These are phyloP conservation scores for Brassicogethes aeneus DNA, from an alignment of 2,888 invertebrate species.

Conservation along the genomic window DNA sequence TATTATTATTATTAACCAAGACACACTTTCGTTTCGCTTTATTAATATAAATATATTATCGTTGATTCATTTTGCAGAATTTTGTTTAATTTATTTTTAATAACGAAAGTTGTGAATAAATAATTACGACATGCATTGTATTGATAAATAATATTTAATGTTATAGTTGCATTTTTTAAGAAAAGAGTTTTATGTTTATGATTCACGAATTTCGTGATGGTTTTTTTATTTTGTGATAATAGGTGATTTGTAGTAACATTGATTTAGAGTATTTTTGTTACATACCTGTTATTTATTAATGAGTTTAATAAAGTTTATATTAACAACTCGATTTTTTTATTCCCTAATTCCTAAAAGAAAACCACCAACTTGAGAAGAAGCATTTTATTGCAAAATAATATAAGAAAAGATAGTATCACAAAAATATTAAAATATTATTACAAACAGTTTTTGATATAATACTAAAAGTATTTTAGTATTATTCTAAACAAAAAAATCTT, in stretches of 20 bases:
- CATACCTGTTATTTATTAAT: conserved; percentile 34
- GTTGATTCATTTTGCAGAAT: conserved; percentile 4
- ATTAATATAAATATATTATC: conserved; percentile 7
- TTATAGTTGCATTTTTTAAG: conserved; percentile 10
- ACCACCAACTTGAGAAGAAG: too few species aligned
- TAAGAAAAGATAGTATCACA: too few species aligned
- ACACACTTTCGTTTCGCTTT: conserved; percentile 8
- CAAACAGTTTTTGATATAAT: too few species aligned
- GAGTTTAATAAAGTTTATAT: conserved; percentile 24
- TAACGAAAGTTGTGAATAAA: conserved; percentile 9
- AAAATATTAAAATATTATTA: too few species aligned
- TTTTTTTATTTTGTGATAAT: conserved; percentile 34
- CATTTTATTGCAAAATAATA: too few species aligned
- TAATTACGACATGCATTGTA: neutral
- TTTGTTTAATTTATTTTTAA: conserved; percentile 11
- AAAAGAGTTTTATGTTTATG: conserved; percentile 9
- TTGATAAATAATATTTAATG: conserved; percentile 4
- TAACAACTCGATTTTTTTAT: neutral
- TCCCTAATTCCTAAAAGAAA: conserved; percentile 10
- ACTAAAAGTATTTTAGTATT: too few species aligned
- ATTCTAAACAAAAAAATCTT: too few species aligned
- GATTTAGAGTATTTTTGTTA: conserved; percentile 26
- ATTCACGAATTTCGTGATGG: conserved; percentile 1
- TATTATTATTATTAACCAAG: too few species aligned
- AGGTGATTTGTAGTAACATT: conserved; percentile 29